Conservation (phyloP, 2,888 invertebrate species). For the Leptodirus hochenwartii region DNA sequence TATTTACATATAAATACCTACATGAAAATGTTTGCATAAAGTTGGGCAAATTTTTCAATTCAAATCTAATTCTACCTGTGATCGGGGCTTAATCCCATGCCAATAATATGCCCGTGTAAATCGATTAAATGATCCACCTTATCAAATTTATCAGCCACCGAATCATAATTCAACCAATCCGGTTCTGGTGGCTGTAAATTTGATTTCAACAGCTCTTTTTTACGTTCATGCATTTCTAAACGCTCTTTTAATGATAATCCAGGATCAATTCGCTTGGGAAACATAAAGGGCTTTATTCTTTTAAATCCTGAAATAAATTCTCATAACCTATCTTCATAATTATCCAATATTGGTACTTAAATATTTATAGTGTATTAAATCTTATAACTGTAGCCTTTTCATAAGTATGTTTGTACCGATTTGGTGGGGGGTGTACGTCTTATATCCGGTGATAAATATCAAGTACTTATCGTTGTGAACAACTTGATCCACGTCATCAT, state of each 20-base stretch:
- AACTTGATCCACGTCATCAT: slow-evolving; percentile 29
- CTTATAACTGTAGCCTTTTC: too few species aligned
- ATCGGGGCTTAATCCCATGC: slow-evolving; percentile 72
- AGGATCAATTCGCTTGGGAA: slow-evolving; percentile 46
- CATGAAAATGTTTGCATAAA: slow-evolving; percentile 11
- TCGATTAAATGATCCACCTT: slow-evolving; percentile 64
- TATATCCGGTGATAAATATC: slow-evolving; percentile 67
- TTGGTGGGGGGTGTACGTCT: slow-evolving; percentile 73
- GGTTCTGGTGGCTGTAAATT: slow-evolving; percentile 33
- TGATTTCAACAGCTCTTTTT: slow-evolving; percentile 29
- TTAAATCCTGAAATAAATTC: slow-evolving; percentile 34
- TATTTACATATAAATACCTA: slow-evolving; percentile 65
- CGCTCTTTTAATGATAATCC: slow-evolving; percentile 50
- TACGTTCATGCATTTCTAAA: slow-evolving; percentile 37
- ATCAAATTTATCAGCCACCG: slow-evolving; percentile 51
- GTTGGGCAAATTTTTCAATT: too few species aligned
- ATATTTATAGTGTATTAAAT: not conserved
- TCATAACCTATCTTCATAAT: not conserved
- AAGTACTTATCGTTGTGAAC: slow-evolving; percentile 48
- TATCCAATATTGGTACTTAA: not conserved
- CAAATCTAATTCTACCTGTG: too few species aligned
- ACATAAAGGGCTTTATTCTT: slow-evolving; percentile 47
- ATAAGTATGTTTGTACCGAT: too few species aligned
- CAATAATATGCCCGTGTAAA: slow-evolving; percentile 71
- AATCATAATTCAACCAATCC: slow-evolving; percentile 47